Conservation (phyloP, 2,888 invertebrate species). For the Drosophila macrospina region DNA sequence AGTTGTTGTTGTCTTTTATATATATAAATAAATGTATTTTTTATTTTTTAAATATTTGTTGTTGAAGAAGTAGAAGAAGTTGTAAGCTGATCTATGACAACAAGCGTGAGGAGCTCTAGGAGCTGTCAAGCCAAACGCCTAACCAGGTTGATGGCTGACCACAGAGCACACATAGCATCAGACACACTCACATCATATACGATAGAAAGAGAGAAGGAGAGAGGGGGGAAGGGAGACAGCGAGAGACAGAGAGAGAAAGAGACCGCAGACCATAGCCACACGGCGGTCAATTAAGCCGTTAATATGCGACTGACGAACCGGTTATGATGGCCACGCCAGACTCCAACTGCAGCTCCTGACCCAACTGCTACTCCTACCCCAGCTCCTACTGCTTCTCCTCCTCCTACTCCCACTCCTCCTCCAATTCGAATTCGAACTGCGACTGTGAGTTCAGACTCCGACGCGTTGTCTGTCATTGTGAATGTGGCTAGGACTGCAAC, state of each 20-base stretch:
- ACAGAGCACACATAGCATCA: constrained; percentile 9
- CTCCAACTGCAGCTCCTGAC: too few relatives aligned
- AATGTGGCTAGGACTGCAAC: constrained; percentile 8
- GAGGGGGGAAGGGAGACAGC: not conserved
- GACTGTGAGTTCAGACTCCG: constrained; percentile 4
- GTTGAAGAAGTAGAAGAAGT: not conserved
- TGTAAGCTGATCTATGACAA: constrained; percentile 29
- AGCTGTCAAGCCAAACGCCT: constrained; percentile 5
- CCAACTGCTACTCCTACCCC: not conserved
- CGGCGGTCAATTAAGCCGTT: constrained; percentile 73
- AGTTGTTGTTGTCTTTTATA: not conserved
- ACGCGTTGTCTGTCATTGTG: constrained; percentile 18
- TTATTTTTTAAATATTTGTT: not conserved
- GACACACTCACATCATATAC: constrained; percentile 7
- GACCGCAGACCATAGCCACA: constrained; percentile 56
- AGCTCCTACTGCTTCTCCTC: constrained; percentile 1
- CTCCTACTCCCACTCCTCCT: not conserved
- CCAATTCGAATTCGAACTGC: not conserved
- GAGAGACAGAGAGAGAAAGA: not conserved
- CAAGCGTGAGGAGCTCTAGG: constrained; percentile 7
- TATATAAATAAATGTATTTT: not conserved
- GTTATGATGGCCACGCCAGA: constrained; percentile 26
- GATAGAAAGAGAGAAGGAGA: not conserved
- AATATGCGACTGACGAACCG: constrained; percentile 60
- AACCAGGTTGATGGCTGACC: constrained; percentile 33